Conservation (phyloP, 2,888 invertebrate species). For the Sinohyriopsis cumingii region DNA sequence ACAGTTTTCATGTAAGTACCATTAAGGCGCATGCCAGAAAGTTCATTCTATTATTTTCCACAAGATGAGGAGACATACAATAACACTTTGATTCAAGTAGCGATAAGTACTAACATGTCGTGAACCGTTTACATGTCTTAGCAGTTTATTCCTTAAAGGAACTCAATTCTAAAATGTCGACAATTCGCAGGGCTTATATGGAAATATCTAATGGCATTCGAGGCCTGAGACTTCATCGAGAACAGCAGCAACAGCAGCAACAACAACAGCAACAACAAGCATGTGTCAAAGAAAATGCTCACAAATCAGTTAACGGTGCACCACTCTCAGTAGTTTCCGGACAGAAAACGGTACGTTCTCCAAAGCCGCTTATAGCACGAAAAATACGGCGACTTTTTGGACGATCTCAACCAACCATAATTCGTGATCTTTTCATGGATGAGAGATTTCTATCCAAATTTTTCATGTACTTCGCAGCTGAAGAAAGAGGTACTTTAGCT, state of each 20-base stretch:
- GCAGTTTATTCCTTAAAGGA: too few species aligned
- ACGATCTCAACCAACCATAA: slow-evolving; percentile 45
- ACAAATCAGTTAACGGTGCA: slow-evolving; percentile 27
- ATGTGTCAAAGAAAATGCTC: slow-evolving; percentile 21
- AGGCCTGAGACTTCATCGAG: slow-evolving; percentile 65
- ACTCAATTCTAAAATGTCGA: slow-evolving; percentile 60
- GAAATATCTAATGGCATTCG: slow-evolving; percentile 71
- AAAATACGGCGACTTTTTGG: slow-evolving; percentile 60
- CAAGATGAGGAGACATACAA: too few species aligned
- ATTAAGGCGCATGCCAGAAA: too few species aligned
- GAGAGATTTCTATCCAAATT: slow-evolving; percentile 88
- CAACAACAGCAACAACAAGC: slow-evolving; percentile 20
- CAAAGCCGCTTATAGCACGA: slow-evolving; percentile 59
- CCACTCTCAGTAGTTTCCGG: slow-evolving; percentile 16
- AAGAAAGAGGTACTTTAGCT: slow-evolving; percentile 85
- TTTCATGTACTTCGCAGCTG: slow-evolving; percentile 77
- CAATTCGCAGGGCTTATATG: slow-evolving; percentile 69
- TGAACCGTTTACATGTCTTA: too few species aligned
- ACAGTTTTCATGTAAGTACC: too few species aligned
- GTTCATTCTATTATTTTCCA: too few species aligned
- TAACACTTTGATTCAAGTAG: too few species aligned
- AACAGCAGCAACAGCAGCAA: slow-evolving; percentile 38
- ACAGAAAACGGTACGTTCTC: slow-evolving; percentile 50
- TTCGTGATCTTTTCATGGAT: slow-evolving; percentile 79
- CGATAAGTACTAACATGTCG: too few species aligned